Conservation (phyloP, 2,113 vertebrate genomes). For the Eonycteris spelaea region DNA sequence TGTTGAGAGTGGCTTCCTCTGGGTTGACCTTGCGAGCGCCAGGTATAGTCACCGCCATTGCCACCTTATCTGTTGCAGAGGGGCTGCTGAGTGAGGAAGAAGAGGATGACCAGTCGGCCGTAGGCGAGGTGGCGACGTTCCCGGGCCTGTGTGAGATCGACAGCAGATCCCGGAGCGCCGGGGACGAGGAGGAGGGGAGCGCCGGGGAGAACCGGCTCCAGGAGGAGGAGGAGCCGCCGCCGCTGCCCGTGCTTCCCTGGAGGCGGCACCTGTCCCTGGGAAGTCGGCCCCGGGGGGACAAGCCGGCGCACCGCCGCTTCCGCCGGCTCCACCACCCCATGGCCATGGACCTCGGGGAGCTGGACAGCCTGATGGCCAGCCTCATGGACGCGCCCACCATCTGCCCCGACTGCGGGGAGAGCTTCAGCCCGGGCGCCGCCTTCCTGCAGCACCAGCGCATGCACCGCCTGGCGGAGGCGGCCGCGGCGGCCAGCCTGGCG, state of each 20-base stretch:
- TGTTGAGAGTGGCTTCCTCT: neutral
- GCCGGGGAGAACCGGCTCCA: neutral
- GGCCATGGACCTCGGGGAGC: constrained; percentile 69
- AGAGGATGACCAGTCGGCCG: neutral
- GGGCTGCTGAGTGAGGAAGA: constrained; percentile 41
- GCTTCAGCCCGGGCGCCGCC: constrained; percentile 64
- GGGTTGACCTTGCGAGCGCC: neutral
- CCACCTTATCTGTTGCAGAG: constrained; percentile 50
- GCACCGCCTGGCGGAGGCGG: constrained; percentile 61
- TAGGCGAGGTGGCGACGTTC: constrained; percentile 14
- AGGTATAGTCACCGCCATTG: neutral
- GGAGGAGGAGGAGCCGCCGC: neutral
- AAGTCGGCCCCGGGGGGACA: constrained; percentile 16
- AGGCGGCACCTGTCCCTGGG: constrained; percentile 66
- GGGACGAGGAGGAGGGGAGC: constrained; percentile 40
- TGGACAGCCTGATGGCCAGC: constrained; percentile 71
- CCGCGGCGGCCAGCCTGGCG: constrained; percentile 12
- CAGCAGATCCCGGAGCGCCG: constrained; percentile 3
- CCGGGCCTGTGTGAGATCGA: neutral
- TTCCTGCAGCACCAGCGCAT: constrained; percentile 75
- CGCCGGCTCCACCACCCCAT: constrained; percentile 58
- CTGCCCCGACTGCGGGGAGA: constrained; percentile 75
- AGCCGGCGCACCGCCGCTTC: constrained; percentile 55
- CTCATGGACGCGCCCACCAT: constrained; percentile 75
- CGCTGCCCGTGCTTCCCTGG: constrained; percentile 55